Conservation (phyloP, 2,888 invertebrate species). For the Galerucella nymphaeae region DNA sequence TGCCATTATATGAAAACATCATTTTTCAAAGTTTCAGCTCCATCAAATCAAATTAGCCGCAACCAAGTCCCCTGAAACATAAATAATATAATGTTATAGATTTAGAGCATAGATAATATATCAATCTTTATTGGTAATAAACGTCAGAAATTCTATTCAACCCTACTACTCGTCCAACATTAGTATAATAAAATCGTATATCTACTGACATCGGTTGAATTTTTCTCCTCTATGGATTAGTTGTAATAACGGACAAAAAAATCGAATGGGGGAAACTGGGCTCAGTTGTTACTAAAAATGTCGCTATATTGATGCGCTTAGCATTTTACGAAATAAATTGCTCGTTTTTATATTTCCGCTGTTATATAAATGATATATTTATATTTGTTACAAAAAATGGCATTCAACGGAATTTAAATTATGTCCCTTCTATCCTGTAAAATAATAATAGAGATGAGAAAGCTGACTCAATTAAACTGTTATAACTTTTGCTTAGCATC, state of each 20-base stretch:
- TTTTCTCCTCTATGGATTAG: constrained; percentile 39
- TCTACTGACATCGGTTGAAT: constrained; percentile 47
- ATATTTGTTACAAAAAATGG: background rate
- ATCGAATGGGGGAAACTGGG: constrained; percentile 1
- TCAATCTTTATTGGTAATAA: constrained; percentile 62
- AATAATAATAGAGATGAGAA: too few relatives aligned
- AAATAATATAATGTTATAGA: constrained; percentile 51
- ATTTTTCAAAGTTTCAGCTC: constrained; percentile 42
- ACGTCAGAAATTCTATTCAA: constrained; percentile 56
- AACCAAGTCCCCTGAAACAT: constrained; percentile 40
- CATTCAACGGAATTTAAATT: too few relatives aligned
- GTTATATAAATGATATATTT: background rate
- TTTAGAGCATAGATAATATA: constrained; percentile 56
- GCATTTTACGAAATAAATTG: background rate
- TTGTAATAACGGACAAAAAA: constrained; percentile 31
- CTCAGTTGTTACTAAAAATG: constrained; percentile 5
- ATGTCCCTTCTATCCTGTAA: too few relatives aligned
- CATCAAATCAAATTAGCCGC: constrained; percentile 46
- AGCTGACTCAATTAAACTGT: too few relatives aligned
- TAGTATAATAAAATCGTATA: constrained; percentile 62
- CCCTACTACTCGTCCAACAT: constrained; percentile 56
- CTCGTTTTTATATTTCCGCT: background rate
- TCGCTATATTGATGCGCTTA: background rate
- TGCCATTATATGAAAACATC: constrained; percentile 38
- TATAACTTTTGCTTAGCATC: too few relatives aligned